Evolutionary conservation across 2,113 vertebrate genomes (phyloP).

Genomic region (Python bivittatus): DNA sequence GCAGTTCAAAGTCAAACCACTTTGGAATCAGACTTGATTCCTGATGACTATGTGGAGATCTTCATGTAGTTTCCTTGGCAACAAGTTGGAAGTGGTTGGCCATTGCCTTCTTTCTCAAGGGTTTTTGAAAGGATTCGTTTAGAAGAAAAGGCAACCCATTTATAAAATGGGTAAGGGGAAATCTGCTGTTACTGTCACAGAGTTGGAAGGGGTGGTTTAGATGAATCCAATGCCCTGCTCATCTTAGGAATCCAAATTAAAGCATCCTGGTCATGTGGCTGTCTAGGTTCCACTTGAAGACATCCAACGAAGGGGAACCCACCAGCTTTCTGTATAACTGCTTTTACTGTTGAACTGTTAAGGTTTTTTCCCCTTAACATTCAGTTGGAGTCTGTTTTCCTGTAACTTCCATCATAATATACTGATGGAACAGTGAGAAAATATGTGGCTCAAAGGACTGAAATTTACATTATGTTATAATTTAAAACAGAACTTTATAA

Average conservation of each 20-base stretch:
- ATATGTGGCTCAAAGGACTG: too few species aligned
- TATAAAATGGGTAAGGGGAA: not conserved
- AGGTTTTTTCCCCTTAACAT: not conserved
- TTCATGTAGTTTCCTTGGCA: not conserved
- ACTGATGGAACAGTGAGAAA: too few species aligned
- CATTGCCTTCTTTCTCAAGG: not conserved
- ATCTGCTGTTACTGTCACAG: not conserved
- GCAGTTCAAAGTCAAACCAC: not conserved
- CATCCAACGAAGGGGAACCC: not conserved
- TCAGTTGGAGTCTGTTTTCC: not conserved
- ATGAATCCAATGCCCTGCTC: not conserved
- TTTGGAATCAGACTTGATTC: not conserved
- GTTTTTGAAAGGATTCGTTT: not conserved
- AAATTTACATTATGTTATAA: too few species aligned
- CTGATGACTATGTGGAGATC: not conserved
- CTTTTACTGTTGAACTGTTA: not conserved
- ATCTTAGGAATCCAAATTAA: not conserved
- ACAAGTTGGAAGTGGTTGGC: not conserved
- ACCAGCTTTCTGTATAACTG: not conserved
- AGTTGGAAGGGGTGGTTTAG: not conserved
- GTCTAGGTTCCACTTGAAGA: not conserved
- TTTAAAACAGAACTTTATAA: too few species aligned
- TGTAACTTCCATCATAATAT: not conserved
- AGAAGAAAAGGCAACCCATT: not conserved
- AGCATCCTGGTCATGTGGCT: not conserved